Base-by-base conservation (phyloP, 2,113 vertebrate species). In the Gyps fulvus region DNA sequence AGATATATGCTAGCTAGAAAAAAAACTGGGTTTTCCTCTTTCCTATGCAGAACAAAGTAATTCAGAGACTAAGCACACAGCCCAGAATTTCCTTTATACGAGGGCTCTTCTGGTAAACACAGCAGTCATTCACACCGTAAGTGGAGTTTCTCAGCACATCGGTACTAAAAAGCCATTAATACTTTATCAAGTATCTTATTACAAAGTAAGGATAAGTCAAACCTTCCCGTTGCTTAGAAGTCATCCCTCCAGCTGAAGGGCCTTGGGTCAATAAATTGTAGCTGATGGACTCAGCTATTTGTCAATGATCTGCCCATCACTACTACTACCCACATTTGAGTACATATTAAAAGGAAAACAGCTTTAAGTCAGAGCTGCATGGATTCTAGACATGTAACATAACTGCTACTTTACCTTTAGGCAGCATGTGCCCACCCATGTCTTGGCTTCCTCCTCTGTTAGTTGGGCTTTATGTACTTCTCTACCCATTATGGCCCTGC, bases 361-460 rank as follows among this genome's bases (percentile, higher is more conserved):
- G 11, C 5, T 58, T 61, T 11, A 7, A 36, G 11, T 18, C 17
- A 42, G 45, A 83, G 38, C 27, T 43, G 32, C 23, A 36, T 13
- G 43, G 32, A 18, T 54, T 81, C 59, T 2, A n/a, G 50, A 5
- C 1, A 1, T 0, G 6, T 7, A n/a, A 36, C 13, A 27, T 6
- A 21, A 26, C 14, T 2, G 18, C 65, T 54, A 13, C 16, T 10
- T 21, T 63, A 10, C 10, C 21, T 3, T 3, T 11, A n/a, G 45
- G 31, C 34, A 22, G 8, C 0, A 1, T 4, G 23, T n/a, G n/a
- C 43, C 10, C 50, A n/a, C 16, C 23, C 1, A 1, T 9, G 18
- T 1, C 36, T 65, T 16, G 11, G 25, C 6, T 54, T 21, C 22
- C 34, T 67, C 11, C 43, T 43, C 27, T 13, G 10, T n/a, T 47